Evolutionary conservation across 2,888 invertebrate species (phyloP).

Genomic region (Drosophila merina): DNA sequence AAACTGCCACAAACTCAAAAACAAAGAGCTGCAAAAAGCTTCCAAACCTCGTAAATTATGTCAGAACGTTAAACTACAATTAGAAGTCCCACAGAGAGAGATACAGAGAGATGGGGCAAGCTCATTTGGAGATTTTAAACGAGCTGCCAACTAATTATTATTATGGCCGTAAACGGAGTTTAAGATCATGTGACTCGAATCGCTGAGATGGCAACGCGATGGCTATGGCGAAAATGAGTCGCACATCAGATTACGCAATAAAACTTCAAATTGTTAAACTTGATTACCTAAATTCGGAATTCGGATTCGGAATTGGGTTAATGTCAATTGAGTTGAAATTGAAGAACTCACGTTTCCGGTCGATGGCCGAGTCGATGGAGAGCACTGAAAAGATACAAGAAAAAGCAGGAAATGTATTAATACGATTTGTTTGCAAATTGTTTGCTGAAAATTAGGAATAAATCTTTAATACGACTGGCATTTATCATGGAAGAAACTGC

Average conservation of each 20-base stretch:
- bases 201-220: conserved; percentile 26
- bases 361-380: conserved; percentile 6
- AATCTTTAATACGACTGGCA: conserved; percentile 31
- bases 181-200: conserved; percentile 53
- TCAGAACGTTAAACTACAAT: conserved; percentile 76
- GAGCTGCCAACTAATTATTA: conserved; percentile 68
- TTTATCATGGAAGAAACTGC: conserved; percentile 68
- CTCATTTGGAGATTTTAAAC: conserved; percentile 42
- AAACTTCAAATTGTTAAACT: conserved; percentile 41
- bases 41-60: conserved; percentile 70
- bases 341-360: conserved; percentile 46
- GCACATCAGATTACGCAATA: conserved; percentile 51
- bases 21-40: conserved; percentile 27
- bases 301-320: conserved; percentile 55
- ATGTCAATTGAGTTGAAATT: conserved; percentile 22
- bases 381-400: conserved; percentile 31
- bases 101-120: conserved; percentile 1
- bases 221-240: conserved; percentile 35
- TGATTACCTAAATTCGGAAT: conserved; percentile 28
- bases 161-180: conserved; percentile 56
- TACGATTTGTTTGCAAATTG: conserved; percentile 13
- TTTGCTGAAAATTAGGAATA: conserved; percentile 48
- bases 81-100: conserved; percentile 55
- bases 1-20: conserved; percentile 28
- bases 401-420: conserved; percentile 25